Base-by-base conservation (phyloP, 2,797 vertebrate genomes). In the Artibeus jamaicensis region DNA sequence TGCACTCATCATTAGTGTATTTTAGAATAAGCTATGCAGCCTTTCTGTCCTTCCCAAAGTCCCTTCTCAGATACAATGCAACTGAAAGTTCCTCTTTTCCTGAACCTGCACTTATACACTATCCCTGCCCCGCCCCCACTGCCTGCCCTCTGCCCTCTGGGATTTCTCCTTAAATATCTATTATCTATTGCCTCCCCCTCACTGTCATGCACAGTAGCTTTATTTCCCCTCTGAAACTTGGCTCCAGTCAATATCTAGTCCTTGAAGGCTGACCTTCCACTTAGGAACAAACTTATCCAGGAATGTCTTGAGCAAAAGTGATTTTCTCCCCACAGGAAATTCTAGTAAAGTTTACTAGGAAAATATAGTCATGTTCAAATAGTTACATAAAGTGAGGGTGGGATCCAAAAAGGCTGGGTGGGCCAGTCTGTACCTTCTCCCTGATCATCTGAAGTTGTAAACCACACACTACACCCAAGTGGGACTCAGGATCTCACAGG, bases 341-440 rank as follows among this genome's bases (percentile, higher is more conserved):
- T 42, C 65, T 37, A 24, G 65, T 16, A 34, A 70, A 9, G 10
- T 78, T 82, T 76, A 10, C 1, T 16, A 39, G 1, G 19, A 44
- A 21, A 78, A 55, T 48, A 76, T 46, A 8, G 4, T 3, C 73
- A 19, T 86, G 44, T 68, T 59, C 46, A 53, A 86, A 26, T 14
- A 74, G 22, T 82, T 46, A 14, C 22, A 79, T 32, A 39, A 88
- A 42, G 19, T 1, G 0, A 18, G 21, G 37, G 3, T 3, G 3
- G 12, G 5, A 16, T 26, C 34, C 65, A 24, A 34, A 82, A 22
- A 71, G 19, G 48, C 62, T 5, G 1, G 11, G 6, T 16, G 59
- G 11, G 18, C 7, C 0, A 0, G 3, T 53, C 78, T 46, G 2
- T 21, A 9, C 2, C 10, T 70, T 8, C 2, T 82, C 34, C 55